These are phyloP conservation scores for Eupithecia vulgata DNA, from an alignment of 2,888 invertebrate genomes.

Conservation along the genomic window DNA sequence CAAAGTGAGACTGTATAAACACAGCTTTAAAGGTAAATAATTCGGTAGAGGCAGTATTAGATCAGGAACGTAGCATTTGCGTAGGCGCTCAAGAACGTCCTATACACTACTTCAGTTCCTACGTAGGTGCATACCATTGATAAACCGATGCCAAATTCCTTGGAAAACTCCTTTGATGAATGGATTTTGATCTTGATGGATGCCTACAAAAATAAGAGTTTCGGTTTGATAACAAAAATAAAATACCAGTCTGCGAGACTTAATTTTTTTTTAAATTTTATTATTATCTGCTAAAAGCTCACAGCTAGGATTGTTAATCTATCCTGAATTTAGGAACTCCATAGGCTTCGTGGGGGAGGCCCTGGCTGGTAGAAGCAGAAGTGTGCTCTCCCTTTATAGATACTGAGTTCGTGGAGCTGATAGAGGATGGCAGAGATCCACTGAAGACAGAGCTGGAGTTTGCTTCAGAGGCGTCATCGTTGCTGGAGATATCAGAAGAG, in stretches of 20 bases:
- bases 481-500: slow-evolving; percentile 10
- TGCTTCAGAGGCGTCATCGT: slow-evolving; percentile 16
- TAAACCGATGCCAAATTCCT: slow-evolving; percentile 15
- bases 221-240: background rate
- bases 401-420: slow-evolving; percentile 47
- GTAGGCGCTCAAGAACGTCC: slow-evolving; percentile 47
- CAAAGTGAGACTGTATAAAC: background rate
- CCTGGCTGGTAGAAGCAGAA: slow-evolving; percentile 71
- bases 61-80: slow-evolving; percentile 50
- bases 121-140: slow-evolving; percentile 14
- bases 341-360: slow-evolving; percentile 74
- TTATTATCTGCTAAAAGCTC: slow-evolving; percentile 19
- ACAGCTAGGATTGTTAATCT: slow-evolving; percentile 33
- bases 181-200: slow-evolving; percentile 6
- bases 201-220: background rate
- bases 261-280: no score
- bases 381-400: slow-evolving; percentile 49
- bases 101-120: slow-evolving; percentile 6
- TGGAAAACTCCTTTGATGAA: slow-evolving; percentile 13
- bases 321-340: slow-evolving; percentile 72
- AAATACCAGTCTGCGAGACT: background rate
- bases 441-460: slow-evolving; percentile 32
- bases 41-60: slow-evolving; percentile 46
- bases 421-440: slow-evolving; percentile 38
- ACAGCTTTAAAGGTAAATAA: slow-evolving; percentile 41